Conservation (phyloP, 2,888 invertebrate genomes). For the Dendrolimus houi region DNA sequence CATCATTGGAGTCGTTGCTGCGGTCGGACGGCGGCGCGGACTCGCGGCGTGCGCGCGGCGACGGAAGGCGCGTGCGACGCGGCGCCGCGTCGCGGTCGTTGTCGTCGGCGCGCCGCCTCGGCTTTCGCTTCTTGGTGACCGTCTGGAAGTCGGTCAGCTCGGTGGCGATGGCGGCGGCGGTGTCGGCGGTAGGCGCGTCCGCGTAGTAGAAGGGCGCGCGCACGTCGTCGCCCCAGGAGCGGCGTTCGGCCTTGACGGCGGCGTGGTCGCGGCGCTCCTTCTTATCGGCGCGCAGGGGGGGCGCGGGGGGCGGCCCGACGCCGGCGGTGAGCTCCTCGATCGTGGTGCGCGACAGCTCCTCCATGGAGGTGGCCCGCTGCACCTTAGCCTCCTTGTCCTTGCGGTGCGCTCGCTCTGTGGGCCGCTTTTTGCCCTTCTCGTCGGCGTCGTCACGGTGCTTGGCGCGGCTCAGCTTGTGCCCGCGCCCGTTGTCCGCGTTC, state of each 20-base stretch:
- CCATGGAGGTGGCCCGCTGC: constrained; percentile 86
- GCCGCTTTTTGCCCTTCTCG: constrained; percentile 70
- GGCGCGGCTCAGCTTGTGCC: constrained; percentile 43
- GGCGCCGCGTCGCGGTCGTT: constrained; percentile 52
- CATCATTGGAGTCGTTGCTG: constrained; percentile 86
- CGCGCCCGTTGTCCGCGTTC: constrained; percentile 54
- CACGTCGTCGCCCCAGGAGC: constrained; percentile 82
- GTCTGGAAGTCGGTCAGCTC: constrained; percentile 87
- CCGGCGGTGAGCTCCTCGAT: constrained; percentile 80
- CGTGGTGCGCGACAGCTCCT: constrained; percentile 87
- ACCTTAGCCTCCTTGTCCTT: constrained; percentile 58
- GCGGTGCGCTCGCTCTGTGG: constrained; percentile 50
- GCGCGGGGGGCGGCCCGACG: constrained; percentile 55
- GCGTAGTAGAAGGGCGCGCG: constrained; percentile 22
- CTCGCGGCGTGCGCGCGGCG: constrained; percentile 77
- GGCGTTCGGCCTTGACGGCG: constrained; percentile 64
- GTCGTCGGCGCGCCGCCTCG: constrained; percentile 81
- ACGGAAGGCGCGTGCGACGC: constrained; percentile 31
- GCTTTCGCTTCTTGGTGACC: constrained; percentile 88
- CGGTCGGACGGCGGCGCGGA: constrained; percentile 89
- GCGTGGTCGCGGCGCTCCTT: constrained; percentile 8
- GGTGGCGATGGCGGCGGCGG: constrained; percentile 38
- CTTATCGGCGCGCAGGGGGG: constrained; percentile 32
- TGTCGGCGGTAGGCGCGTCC: constrained; percentile 17
- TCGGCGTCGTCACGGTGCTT: constrained; percentile 61